Conservation (phyloP, 2,888 invertebrate species). For the Diarsia brunnea region DNA sequence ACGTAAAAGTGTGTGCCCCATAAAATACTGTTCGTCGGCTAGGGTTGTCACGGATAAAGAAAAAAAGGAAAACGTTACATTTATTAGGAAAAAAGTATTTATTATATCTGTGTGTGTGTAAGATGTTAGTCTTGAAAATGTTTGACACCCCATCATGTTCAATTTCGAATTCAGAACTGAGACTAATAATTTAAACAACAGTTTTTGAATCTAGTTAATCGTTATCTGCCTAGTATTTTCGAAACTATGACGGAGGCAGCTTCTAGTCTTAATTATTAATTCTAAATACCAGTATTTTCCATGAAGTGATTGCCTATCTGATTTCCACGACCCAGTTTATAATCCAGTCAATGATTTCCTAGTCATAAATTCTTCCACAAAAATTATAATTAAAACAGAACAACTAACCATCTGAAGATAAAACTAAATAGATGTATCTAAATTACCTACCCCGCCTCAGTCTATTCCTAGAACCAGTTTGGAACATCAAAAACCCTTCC, state of each 20-base stretch:
- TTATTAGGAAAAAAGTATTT: too few relatives aligned
- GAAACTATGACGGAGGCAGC: neutral
- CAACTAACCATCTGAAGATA: neutral
- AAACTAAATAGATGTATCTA: neutral
- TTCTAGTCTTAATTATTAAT: neutral
- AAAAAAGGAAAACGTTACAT: too few relatives aligned
- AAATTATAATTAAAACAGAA: neutral
- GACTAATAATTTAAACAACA: neutral
- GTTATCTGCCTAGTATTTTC: neutral
- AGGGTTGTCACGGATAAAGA: conserved; percentile 55
- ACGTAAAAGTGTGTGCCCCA: conserved; percentile 77
- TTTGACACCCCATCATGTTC: neutral
- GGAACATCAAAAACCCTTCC: neutral
- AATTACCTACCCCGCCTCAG: neutral
- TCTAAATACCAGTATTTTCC: neutral
- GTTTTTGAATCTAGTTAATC: neutral
- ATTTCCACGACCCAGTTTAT: neutral
- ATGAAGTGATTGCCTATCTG: neutral
- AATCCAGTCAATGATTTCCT: neutral
- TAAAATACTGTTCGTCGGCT: conserved; percentile 74
- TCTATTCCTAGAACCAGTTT: neutral
- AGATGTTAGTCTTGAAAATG: too few relatives aligned
- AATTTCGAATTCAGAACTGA: neutral
- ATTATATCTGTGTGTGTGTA: too few relatives aligned
- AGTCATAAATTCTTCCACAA: neutral